Evolutionary conservation across 2,888 invertebrate species (phyloP).

Genomic region (Drymonia ruficornis): DNA sequence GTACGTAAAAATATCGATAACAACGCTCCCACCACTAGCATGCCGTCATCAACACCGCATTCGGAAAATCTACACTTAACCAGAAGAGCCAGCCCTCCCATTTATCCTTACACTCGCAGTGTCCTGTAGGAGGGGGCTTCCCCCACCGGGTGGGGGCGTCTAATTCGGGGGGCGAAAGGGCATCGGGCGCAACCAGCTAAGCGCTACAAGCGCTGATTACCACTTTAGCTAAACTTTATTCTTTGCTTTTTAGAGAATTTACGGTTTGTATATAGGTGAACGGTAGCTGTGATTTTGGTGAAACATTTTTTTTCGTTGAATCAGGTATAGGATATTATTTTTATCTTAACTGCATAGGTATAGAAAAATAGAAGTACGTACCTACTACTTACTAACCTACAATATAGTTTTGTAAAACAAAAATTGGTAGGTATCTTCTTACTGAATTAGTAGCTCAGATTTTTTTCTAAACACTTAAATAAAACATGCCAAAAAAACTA

Average conservation of each 20-base stretch:
- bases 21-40: slow-evolving; percentile 44
- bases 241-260: slow-evolving; percentile 54
- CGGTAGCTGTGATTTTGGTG: slow-evolving; percentile 9
- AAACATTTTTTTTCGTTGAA: slow-evolving; percentile 6
- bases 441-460: too few species aligned
- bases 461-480: too few species aligned
- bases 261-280: slow-evolving; percentile 48
- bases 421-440: too few species aligned
- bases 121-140: slow-evolving; percentile 57
- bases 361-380: too few species aligned
- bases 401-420: too few species aligned
- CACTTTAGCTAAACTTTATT: slow-evolving; percentile 47
- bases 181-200: slow-evolving; percentile 70
- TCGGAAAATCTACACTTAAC: slow-evolving; percentile 85
- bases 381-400: too few species aligned
- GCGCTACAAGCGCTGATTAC: slow-evolving; percentile 67
- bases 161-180: slow-evolving; percentile 76
- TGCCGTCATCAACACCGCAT: slow-evolving; percentile 85
- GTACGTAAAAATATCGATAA: slow-evolving; percentile 52
- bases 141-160: slow-evolving; percentile 46
- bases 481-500: too few species aligned
- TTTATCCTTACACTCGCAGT: slow-evolving; percentile 83
- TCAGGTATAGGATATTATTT: neutral
- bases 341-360: neutral
- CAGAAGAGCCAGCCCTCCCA: slow-evolving; percentile 85